These are phyloP conservation scores for Labroides dimidiatus DNA, from an alignment of 2,797 vertebrate species.

Conservation along the genomic window DNA sequence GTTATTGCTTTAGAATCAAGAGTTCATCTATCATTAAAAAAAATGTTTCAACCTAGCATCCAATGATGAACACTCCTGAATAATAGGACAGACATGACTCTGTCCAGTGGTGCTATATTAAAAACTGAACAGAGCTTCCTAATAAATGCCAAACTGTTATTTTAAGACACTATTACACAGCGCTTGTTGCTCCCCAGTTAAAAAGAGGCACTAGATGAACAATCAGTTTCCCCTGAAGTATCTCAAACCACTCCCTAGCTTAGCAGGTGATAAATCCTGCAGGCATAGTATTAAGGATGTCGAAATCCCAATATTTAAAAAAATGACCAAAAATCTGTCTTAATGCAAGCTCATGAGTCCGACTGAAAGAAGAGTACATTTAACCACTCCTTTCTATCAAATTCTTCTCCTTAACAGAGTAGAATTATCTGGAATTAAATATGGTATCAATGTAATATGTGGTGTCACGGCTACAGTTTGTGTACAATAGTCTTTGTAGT, in stretches of 20 bases:
- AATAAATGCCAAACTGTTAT: slow-evolving; percentile 33
- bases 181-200: slow-evolving; percentile 41
- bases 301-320: neutral
- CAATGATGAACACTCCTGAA: slow-evolving; percentile 19
- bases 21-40: slow-evolving; percentile 36
- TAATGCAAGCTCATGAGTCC: neutral
- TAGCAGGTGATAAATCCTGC: slow-evolving; percentile 12
- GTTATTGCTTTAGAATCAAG: slow-evolving; percentile 63
- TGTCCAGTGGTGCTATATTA: slow-evolving; percentile 47
- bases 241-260: slow-evolving; percentile 43
- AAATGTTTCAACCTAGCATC: slow-evolving; percentile 37
- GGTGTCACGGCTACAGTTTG: slow-evolving; percentile 20
- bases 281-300: neutral
- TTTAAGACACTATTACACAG: slow-evolving; percentile 40
- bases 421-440: no score
- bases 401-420: no score
- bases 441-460: neutral
- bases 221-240: slow-evolving; percentile 11
- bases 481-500: slow-evolving; percentile 11
- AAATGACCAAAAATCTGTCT: neutral
- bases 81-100: slow-evolving; percentile 43
- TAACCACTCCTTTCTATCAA: slow-evolving; percentile 12
- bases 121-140: slow-evolving; percentile 28
- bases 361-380: neutral
- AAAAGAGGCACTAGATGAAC: slow-evolving; percentile 8